Evolutionary conservation across 2,888 invertebrate species (phyloP).

Genomic region (Lepidochitona cinerea): DNA sequence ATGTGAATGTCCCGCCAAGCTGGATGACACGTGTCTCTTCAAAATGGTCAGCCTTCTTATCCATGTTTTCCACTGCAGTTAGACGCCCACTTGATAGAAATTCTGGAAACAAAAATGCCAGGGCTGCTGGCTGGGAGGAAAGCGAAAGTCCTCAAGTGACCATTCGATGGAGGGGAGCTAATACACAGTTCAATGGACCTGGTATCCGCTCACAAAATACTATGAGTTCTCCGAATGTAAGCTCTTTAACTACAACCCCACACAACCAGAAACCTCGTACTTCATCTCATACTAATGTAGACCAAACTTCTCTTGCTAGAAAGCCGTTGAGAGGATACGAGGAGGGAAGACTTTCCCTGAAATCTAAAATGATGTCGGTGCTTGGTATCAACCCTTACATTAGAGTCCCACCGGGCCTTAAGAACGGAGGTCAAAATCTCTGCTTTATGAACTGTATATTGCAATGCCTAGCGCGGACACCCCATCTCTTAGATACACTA

Average conservation of each 20-base stretch:
- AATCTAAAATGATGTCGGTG: constrained; percentile 48
- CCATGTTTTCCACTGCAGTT: background rate
- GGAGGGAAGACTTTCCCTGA: constrained; percentile 33
- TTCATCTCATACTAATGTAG: background rate
- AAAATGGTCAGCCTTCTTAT: background rate
- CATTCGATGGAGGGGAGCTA: background rate
- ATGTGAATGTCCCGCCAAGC: background rate
- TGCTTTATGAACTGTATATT: constrained; percentile 67
- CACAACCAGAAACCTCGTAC: background rate
- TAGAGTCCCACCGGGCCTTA: constrained; percentile 53
- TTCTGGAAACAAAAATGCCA: background rate
- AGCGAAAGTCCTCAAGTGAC: background rate
- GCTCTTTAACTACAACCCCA: background rate
- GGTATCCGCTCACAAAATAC: background rate
- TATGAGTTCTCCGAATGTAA: background rate
- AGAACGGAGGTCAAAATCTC: constrained; percentile 62
- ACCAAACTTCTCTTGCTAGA: background rate
- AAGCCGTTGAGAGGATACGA: constrained; percentile 8
- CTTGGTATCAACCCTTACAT: constrained; percentile 34
- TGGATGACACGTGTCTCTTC: background rate
- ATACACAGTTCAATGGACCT: background rate
- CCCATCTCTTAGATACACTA: constrained; percentile 48
- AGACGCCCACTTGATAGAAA: background rate
- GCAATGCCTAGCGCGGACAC: constrained; percentile 64
- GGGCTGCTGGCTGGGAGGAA: too few species aligned